These are phyloP conservation scores for Pygmarrhopalites habei DNA, from an alignment of 1,140 invertebrate species.

Conservation along the genomic window DNA sequence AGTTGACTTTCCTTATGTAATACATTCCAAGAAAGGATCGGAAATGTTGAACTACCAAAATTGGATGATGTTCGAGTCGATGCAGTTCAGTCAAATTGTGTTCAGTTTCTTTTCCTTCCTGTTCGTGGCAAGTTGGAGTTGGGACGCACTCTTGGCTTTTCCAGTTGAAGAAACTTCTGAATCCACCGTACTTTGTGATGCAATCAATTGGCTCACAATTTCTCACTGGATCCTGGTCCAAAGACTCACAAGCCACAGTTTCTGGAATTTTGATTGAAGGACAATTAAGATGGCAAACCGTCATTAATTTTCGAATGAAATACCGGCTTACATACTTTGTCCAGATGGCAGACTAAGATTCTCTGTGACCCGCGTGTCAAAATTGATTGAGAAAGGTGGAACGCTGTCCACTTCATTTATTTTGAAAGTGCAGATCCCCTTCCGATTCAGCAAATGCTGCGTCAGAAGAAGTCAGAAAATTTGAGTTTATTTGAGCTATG, in stretches of 20 bases:
- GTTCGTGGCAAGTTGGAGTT: no score
- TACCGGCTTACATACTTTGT: background rate
- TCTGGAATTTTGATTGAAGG: background rate
- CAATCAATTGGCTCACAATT: background rate
- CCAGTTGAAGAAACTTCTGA: background rate
- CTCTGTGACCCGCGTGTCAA: background rate
- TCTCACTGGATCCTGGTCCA: background rate
- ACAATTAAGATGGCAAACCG: background rate
- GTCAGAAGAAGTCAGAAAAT: background rate
- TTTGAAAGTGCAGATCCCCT: background rate
- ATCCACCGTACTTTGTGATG: background rate
- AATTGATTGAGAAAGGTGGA: background rate
- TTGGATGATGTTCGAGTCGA: no score
- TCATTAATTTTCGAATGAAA: no score
- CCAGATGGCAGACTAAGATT: background rate
- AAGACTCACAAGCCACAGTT: background rate
- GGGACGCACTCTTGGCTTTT: background rate
- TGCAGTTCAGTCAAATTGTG: no score
- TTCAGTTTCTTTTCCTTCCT: no score
- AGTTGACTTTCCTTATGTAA: no score
- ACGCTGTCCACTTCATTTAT: background rate
- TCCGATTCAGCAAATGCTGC: background rate
- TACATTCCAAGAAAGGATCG: no score
- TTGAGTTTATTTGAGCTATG: background rate
- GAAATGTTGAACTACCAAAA: no score